Evolutionary conservation across 2,888 invertebrate genomes (phyloP), one percentile per base, ranked within the genome.

Genomic region (Poecilobothrus nobilitatus): DNA sequence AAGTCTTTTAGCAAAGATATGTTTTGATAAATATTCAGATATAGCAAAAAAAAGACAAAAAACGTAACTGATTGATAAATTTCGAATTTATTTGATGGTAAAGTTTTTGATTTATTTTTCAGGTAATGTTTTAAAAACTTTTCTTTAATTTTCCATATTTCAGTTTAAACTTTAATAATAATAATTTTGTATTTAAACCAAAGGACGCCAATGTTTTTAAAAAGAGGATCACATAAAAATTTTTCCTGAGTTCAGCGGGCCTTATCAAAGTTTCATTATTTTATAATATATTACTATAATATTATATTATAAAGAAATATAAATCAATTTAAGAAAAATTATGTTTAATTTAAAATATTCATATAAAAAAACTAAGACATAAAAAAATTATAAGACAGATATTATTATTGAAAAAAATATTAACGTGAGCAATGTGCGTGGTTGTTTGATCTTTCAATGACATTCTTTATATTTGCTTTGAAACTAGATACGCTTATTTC

Each of bases 201-300:
- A 15, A 63, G 18, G 63, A 33, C 33, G 7, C 64, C 27, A 33
- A 33, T 27, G 33, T 64, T 64, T 64, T 64, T 18, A 64, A 64
- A 33, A 64, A 64, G 33, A 64, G 64, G 64, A 33, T 18, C 33
- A 33, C 33, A 64, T 64, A 33, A 33, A 33, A 64, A 33, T 8
- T 37, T 64, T 33, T 64, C 64, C 12, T 64, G 64, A 64, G 33
- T 33, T 64, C 27, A 63, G 63, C 63, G n/a, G 22, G 63, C 63
- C 63, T 5, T 63, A 27, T 63, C 15, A 63, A 27, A 63, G 34
- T 34, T 34, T 34, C n/a, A n/a, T 34, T 34, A 34, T 63, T 63
- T 27, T 63, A 27, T 63, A 27, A 63, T 63, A 63, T 63, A 12
- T 63, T 63, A 10, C 63, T 27, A 27, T 63, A 63, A 63, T 63